phyloP scores from a whole-genome alignment of 2,113 vertebrate species.

The Thymallus thymallus region DNA sequence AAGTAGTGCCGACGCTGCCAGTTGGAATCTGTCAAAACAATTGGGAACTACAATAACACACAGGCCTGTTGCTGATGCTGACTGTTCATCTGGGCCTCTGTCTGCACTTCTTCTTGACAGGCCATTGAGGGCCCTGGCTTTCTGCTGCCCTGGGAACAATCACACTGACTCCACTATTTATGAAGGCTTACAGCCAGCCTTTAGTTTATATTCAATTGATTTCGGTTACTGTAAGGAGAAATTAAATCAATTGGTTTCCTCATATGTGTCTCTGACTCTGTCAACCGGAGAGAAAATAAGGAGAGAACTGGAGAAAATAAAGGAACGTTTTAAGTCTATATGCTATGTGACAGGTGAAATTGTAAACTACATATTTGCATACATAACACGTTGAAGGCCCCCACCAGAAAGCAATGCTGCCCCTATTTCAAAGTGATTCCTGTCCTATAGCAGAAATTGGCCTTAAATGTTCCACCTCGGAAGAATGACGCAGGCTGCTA shows the following conservation, averaged over 20 bases:
- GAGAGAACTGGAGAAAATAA: background rate
- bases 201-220: background rate
- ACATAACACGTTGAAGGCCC: too few relatives aligned
- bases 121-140: too few relatives aligned
- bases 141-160: background rate
- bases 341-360: too few relatives aligned
- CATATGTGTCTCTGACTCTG: background rate
- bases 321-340: too few relatives aligned
- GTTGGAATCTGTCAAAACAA: background rate
- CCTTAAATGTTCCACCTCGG: too few relatives aligned
- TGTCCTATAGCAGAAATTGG: too few relatives aligned
- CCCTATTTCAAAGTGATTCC: too few relatives aligned
- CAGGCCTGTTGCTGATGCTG: background rate
- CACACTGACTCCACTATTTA: background rate
- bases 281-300: background rate
- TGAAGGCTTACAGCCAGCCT: background rate
- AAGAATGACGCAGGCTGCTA: too few relatives aligned
- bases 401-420: too few relatives aligned
- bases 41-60: background rate
- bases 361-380: too few relatives aligned
- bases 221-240: background rate
- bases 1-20: background rate
- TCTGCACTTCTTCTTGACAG: background rate
- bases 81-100: background rate
- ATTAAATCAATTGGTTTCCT: background rate